A percentile compares a stretch with the other conserved stretches of the same genome.
Conservation (phyloP, 1,140 invertebrate genomes). For the Penaeus vannamei region DNA sequence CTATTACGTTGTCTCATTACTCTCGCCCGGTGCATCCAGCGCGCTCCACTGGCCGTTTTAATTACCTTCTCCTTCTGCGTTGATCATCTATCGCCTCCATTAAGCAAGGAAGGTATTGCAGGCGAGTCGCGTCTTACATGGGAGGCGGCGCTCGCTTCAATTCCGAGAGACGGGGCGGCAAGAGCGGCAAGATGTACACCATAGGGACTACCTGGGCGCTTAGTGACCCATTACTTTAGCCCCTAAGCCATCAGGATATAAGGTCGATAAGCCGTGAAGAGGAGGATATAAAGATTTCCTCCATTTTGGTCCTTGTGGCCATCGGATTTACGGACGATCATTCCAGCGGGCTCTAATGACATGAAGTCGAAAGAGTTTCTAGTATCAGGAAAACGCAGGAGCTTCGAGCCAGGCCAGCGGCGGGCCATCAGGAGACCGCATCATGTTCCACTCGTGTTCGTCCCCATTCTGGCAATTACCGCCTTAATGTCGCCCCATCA, state of each 20-base stretch:
- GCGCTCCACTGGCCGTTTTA: conserved; percentile 20
- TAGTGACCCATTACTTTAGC: conserved; percentile 29
- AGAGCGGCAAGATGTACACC: not conserved
- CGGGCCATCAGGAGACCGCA: conserved; percentile 27
- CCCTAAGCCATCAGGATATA: conserved; percentile 27
- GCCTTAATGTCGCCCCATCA: conserved; percentile 33
- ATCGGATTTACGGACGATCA: conserved; percentile 28
- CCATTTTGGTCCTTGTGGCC: conserved; percentile 31
- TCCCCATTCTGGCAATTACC: conserved; percentile 31
- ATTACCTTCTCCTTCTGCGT: not conserved
- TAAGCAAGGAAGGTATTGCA: not conserved
- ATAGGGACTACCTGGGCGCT: conserved; percentile 5
- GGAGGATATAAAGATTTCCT: conserved; percentile 33
- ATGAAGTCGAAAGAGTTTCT: conserved; percentile 25
- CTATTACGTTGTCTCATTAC: conserved; percentile 25
- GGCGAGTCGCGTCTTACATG: not conserved
- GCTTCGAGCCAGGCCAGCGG: conserved; percentile 6
- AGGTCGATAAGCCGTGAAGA: conserved; percentile 32
- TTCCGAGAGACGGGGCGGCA: not conserved
- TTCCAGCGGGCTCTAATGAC: conserved; percentile 12
- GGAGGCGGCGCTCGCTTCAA: not conserved
- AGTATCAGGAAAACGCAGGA: conserved; percentile 19
- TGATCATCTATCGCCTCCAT: not conserved
- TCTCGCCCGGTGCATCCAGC: not conserved
- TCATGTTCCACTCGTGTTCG: conserved; percentile 35